A percentile compares a stretch with the other conserved stretches of the same genome.
These are phyloP conservation scores for Ichneumoninae sp. DNA, from an alignment of 2,888 invertebrate genomes.

Conservation along the genomic window DNA sequence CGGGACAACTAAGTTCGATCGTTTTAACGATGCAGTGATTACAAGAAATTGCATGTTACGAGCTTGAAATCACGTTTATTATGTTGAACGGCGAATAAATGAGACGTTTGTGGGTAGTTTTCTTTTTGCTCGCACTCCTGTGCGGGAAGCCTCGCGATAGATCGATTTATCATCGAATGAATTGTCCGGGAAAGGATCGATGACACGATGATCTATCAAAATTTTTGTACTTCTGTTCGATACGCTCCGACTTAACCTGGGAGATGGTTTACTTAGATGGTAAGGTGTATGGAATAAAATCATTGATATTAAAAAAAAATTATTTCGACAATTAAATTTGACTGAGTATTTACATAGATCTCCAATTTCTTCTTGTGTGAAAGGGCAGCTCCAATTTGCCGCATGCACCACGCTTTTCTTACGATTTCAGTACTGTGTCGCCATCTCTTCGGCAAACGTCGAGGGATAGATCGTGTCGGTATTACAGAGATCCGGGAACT, in stretches of 20 bases:
- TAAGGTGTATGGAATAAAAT: too few species aligned
- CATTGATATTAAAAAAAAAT: too few species aligned
- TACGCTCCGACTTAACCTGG: neutral
- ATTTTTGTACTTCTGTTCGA: neutral
- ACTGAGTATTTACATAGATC: neutral
- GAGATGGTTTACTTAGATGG: neutral
- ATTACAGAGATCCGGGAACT: neutral
- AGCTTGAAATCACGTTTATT: slow-evolving; percentile 36
- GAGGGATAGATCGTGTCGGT: neutral
- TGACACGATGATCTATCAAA: slow-evolving; percentile 18
- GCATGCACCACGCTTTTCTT: neutral
- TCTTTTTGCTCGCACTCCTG: slow-evolving; percentile 11
- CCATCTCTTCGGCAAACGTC: neutral
- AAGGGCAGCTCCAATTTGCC: neutral
- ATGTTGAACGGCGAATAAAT: slow-evolving; percentile 33
- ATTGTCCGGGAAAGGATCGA: neutral
- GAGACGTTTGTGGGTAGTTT: slow-evolving; percentile 17
- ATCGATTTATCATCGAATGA: slow-evolving; percentile 34
- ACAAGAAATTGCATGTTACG: slow-evolving; percentile 34
- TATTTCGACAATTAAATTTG: neutral
- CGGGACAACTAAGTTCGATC: slow-evolving; percentile 24
- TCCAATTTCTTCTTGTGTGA: neutral
- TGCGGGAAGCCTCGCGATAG: neutral
- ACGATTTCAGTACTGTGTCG: neutral
- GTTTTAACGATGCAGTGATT: slow-evolving; percentile 21